Base-by-base conservation (phyloP, 1,140 invertebrate genomes). In the Scaptodrosophila lebanonensis region DNA sequence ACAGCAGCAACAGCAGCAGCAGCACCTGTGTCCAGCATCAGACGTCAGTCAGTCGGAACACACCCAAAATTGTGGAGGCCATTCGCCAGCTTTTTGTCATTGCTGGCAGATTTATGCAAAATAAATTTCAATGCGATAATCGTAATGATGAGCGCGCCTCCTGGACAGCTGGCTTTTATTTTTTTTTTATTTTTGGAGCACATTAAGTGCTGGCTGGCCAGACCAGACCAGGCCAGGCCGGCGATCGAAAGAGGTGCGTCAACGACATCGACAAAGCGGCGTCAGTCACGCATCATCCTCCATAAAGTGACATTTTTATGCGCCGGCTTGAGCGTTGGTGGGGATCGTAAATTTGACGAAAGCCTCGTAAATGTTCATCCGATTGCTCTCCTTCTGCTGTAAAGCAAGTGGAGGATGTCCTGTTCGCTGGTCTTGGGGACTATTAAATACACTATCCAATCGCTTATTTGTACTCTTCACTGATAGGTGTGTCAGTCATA, bases 181-280 rank as follows among this genome's bases (percentile, higher is more conserved):
- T n/a, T n/a, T n/a, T n/a, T n/a, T n/a, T 82, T 79, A 79, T 79
- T 79, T 76, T 79, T 82, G 68, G 75, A 54, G 22, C 25, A 47
- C 36, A 64, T 65, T 77, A 73, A 77, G 64, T 82, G 73, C 61
- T 17, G 22, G n/a, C 18, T 16, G 16, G 45, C 57, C n/a, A 44
- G 59, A 57, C 44, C 53, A 53, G 49, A 49, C 15, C 25, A 13
- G 25, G 15, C 22, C 29, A 20, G 2, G 38, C 12, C 22, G 27
- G 43, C 2, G 22, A 16, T n/a, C 27, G 32, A 9, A 17, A 17
- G 35, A 35, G 38, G 9, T 20, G 17, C 36, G 45, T 30, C 8
- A 32, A 32, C 44, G 36, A 63, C 54, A 33, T 44, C 58, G 58
- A 39, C 50, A 51, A 64, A n/a, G n/a, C 33, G 62, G 61, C 63